Evolutionary conservation across 2,888 invertebrate species (phyloP).

Genomic region (Hedychridium roseum): DNA sequence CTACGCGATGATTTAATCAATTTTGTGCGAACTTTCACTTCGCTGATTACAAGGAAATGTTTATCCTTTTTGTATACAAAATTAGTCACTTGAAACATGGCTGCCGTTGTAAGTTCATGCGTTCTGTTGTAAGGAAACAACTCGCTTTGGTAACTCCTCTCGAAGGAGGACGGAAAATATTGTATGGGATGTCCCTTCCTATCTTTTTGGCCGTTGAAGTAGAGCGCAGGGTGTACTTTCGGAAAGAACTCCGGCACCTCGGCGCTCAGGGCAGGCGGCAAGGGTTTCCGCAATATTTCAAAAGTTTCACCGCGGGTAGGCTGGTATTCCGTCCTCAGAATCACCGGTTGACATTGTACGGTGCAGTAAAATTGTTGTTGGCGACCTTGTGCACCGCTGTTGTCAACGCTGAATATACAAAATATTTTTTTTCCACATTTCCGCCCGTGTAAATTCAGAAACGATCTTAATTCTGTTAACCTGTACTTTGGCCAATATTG

Average conservation of each 20-base stretch:
- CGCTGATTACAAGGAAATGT: too few species aligned
- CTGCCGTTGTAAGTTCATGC: slow-evolving; percentile 25
- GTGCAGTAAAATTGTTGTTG: slow-evolving; percentile 33
- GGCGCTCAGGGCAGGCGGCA: slow-evolving; percentile 33
- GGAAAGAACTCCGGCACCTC: slow-evolving; percentile 60
- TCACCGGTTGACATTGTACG: slow-evolving; percentile 30
- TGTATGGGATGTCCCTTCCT: slow-evolving; percentile 34
- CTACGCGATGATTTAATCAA: slow-evolving; percentile 28
- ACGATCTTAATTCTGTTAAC: too few species aligned
- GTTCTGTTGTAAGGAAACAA: slow-evolving; percentile 47
- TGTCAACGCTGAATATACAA: too few species aligned
- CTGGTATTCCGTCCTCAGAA: slow-evolving; percentile 28
- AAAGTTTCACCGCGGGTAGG: slow-evolving; percentile 7
- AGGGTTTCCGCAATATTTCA: slow-evolving; percentile 10
- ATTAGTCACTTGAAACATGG: slow-evolving; percentile 49
- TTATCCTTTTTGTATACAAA: too few species aligned
- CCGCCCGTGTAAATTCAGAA: too few species aligned
- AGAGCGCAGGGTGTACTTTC: slow-evolving; percentile 35
- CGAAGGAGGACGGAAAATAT: slow-evolving; percentile 46
- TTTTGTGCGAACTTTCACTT: too few species aligned
- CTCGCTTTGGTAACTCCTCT: slow-evolving; percentile 51
- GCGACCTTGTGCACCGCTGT: too few species aligned
- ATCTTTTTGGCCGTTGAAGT: slow-evolving; percentile 24
- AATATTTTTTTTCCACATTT: too few species aligned
- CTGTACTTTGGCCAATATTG: too few species aligned